Conservation (phyloP, 2,113 vertebrate species). For the Esox niger region DNA sequence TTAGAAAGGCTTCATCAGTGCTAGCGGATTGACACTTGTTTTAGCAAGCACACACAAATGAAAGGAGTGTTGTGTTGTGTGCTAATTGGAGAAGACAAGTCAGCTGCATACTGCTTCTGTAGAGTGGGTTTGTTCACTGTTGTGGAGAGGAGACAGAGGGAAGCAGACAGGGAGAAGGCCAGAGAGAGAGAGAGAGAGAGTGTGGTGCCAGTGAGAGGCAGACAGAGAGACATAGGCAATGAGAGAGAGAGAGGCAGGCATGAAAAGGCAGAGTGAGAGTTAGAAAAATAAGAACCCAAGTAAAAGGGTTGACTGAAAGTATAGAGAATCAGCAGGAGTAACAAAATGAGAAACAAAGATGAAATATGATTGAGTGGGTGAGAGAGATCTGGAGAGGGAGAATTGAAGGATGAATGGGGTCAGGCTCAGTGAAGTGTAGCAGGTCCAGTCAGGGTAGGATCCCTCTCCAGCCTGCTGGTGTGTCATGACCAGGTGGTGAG, state of each 20-base stretch:
- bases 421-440: not conserved
- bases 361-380: too few species aligned
- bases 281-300: not conserved
- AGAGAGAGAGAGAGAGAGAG: too few species aligned
- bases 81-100: conserved; percentile 2
- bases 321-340: not conserved
- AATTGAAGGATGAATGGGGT: not conserved
- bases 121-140: not conserved
- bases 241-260: not conserved
- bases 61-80: not conserved
- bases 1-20: not conserved
- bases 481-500: not conserved
- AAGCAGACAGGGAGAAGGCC: too few species aligned
- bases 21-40: not conserved
- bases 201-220: too few species aligned
- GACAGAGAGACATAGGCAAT: not conserved
- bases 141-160: too few species aligned
- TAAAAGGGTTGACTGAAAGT: not conserved
- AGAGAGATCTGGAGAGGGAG: not conserved
- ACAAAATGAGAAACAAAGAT: too few species aligned
- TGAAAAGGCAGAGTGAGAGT: not conserved
- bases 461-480: not conserved
- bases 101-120: not conserved
- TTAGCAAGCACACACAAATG: not conserved
- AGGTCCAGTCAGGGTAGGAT: not conserved